Base-by-base conservation (phyloP, 1,140 invertebrate genomes). In the Babylonia areolata region DNA sequence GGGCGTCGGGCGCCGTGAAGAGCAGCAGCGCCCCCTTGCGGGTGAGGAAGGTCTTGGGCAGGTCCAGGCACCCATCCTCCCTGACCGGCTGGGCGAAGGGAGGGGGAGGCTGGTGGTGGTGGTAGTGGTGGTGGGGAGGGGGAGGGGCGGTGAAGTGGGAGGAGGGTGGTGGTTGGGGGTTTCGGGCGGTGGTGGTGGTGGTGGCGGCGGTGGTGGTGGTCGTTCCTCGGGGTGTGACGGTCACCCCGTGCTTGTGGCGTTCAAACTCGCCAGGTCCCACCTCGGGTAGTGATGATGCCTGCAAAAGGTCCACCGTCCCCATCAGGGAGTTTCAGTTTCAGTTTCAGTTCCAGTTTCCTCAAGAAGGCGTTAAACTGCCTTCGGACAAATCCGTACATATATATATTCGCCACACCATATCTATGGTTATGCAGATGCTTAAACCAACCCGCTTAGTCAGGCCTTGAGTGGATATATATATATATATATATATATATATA, bases 1-100 rank as follows among this genome's bases (percentile, higher is more conserved):
- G 85, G 75, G 88, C 87, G 28, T 91, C 90, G n/a, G 90, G 91
- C n/a, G 90, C 91, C 28, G 91, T 86, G 81, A 92, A 93, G 78
- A 93, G 83, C 37, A 93, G 82, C n/a, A 93, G 84, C 20, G 92
- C 92, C 39, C 93, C 93, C 84, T 92, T 92, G 12, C 91, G 88
- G 6, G 93, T 93, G 1, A 91, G 85, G 54, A 85, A 92, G 15
- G 92, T 93, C 42, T 92, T 93, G 20, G 93, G 93, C 20, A 93
- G 78, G 35, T 89, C 87, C 35, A 93, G 39, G 23, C 40, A 86
- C 31, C 91, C 85, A 40, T 90, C 88, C 87, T 90, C 87, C 15
- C 83, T 71, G 33, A 33, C 42, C 5, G 42, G 15, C n/a, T n/a
- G n/a, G 46, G 73, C 73, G 12, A 73, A 73, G n/a, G 58, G 40